Percentiles rank a stretch among this genome's conserved stretches.
These are phyloP conservation scores for Rugalucina vietnamica DNA, from an alignment of 2,888 invertebrate species.

Conservation along the genomic window DNA sequence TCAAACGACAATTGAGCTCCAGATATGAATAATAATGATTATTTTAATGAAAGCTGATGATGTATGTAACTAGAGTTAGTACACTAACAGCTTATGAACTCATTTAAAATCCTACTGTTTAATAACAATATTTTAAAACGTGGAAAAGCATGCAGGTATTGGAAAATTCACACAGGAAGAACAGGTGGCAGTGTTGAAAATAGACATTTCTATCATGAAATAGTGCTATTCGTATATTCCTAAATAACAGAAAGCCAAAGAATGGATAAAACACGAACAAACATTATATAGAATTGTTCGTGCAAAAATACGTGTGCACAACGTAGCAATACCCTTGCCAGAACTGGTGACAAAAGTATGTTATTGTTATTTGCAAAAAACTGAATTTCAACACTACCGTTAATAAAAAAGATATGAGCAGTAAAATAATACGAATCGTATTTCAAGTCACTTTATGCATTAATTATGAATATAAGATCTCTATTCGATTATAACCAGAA, in stretches of 20 bases:
- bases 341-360: no score
- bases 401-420: background rate
- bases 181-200: slow-evolving; percentile 1
- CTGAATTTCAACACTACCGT: slow-evolving; percentile 3
- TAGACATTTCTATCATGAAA: no score
- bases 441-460: background rate
- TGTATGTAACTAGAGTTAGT: background rate
- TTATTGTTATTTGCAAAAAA: no score
- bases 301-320: no score
- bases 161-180: slow-evolving; percentile 9
- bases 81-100: background rate
- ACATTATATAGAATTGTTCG: no score
- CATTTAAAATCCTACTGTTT: background rate
- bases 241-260: no score
- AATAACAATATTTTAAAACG: no score
- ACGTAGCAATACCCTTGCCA: no score
- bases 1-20: background rate
- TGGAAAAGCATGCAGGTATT: slow-evolving; percentile 7
- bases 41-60: slow-evolving; percentile 1
- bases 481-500: no score
- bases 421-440: slow-evolving; percentile 6
- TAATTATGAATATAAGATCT: background rate
- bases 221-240: no score
- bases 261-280: no score
- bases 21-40: background rate